A percentile compares a stretch with the other conserved stretches of the same genome.
Evolutionary conservation across 2,797 vertebrate species (phyloP).

Genomic region (Rhinoraja longicauda): DNA sequence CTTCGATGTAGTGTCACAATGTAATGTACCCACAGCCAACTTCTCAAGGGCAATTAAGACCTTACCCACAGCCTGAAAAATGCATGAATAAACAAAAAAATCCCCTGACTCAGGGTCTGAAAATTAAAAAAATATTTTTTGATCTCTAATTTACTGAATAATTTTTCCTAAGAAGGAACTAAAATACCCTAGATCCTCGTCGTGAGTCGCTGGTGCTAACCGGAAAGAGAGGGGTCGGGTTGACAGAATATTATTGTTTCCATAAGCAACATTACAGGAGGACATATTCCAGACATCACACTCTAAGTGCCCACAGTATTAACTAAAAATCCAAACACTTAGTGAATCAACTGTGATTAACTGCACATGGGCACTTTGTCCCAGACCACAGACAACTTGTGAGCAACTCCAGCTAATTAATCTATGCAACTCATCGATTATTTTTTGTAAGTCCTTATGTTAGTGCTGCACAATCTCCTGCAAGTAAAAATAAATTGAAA

Average conservation of each 20-base stretch:
- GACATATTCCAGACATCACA: slow-evolving; percentile 16
- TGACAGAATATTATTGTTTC: neutral
- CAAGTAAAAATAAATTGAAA: neutral
- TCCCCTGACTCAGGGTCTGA: neutral
- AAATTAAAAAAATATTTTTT: neutral
- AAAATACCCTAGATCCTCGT: neutral
- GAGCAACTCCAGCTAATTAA: neutral
- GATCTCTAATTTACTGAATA: neutral
- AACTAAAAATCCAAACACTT: neutral
- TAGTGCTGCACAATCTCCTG: neutral
- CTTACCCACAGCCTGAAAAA: too few relatives aligned
- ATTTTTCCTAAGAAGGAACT: neutral
- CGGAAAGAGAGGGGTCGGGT: neutral
- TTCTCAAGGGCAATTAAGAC: too few relatives aligned
- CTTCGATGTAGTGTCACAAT: too few relatives aligned
- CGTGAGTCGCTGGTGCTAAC: neutral
- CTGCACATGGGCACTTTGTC: neutral
- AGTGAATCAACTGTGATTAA: slow-evolving; percentile 20
- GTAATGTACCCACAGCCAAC: too few relatives aligned
- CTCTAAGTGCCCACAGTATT: neutral
- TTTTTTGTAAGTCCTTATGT: neutral
- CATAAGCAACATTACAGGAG: neutral
- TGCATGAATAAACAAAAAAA: too few relatives aligned
- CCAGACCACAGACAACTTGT: neutral
- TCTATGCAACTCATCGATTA: neutral